These are phyloP conservation scores for Diceros bicornis DNA, from an alignment of 2,797 vertebrate species.

Conservation along the genomic window DNA sequence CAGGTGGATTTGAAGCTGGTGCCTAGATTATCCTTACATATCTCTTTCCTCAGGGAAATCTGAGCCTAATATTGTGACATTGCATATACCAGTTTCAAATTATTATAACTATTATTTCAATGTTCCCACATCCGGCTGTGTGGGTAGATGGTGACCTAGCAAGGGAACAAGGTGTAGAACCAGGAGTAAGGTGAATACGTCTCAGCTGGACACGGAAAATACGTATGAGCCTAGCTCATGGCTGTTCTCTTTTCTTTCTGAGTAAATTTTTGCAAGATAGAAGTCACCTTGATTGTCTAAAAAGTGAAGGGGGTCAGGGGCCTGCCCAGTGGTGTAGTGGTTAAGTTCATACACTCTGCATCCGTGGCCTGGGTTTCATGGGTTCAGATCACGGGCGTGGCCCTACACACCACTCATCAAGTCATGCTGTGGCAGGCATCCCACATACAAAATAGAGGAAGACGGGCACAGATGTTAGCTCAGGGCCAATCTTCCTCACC, in stretches of 20 bases:
- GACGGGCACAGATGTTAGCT: no score
- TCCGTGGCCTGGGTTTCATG: no score
- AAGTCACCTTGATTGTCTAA: background rate
- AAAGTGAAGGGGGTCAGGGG: background rate
- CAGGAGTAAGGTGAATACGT: background rate
- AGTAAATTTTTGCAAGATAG: background rate
- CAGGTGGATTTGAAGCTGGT: conserved; percentile 82
- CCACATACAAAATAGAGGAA: no score
- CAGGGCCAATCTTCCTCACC: no score
- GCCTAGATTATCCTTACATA: conserved; percentile 84
- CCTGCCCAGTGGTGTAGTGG: no score
- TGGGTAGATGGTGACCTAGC: conserved; percentile 70
- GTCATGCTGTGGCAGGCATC: no score
- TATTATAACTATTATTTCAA: conserved; percentile 72
- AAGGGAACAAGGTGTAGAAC: background rate
- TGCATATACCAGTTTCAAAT: conserved; percentile 76
- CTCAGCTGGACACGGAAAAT: background rate
- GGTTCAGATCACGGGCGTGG: no score
- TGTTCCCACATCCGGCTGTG: conserved; percentile 21
- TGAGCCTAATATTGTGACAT: conserved; percentile 80
- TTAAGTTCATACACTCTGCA: no score
- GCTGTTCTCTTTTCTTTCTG: background rate
- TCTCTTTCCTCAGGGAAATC: conserved; percentile 86
- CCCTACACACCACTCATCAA: no score
- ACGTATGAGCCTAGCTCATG: background rate